phyloP scores from a whole-genome alignment of 2,113 vertebrate species.

The Malurus elegans region DNA sequence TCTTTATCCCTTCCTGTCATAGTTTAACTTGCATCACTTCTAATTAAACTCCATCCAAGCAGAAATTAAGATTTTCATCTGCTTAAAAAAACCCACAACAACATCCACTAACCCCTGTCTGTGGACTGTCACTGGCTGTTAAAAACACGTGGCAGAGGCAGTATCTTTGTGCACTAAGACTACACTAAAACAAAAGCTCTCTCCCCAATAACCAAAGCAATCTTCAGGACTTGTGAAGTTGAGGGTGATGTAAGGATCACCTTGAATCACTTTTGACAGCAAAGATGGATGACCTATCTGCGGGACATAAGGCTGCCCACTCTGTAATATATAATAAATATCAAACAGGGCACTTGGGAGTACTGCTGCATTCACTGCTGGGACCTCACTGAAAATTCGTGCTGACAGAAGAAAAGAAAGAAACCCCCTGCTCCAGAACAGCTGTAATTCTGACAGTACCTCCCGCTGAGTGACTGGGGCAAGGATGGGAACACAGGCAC shows the following conservation, averaged over 20 bases:
- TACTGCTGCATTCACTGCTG: neutral
- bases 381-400: neutral
- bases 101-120: neutral
- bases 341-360: neutral
- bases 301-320: neutral
- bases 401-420: neutral
- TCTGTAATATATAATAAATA: neutral
- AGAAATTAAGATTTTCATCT: neutral
- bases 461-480: fast-evolving
- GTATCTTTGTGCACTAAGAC: neutral
- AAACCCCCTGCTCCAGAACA: neutral
- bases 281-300: neutral
- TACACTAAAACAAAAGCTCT: neutral
- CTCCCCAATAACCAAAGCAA: neutral
- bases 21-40: neutral
- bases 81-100: neutral
- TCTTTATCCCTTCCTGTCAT: neutral
- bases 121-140: neutral
- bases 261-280: neutral
- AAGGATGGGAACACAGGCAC: fast-evolving
- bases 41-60: neutral
- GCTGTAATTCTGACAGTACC: neutral
- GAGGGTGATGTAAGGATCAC: neutral
- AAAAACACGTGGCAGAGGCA: neutral
- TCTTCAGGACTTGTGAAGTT: neutral